Evolutionary conservation across 2,888 invertebrate species (phyloP), one percentile per base, ranked within the genome.

Genomic region (Agrotis puta): DNA sequence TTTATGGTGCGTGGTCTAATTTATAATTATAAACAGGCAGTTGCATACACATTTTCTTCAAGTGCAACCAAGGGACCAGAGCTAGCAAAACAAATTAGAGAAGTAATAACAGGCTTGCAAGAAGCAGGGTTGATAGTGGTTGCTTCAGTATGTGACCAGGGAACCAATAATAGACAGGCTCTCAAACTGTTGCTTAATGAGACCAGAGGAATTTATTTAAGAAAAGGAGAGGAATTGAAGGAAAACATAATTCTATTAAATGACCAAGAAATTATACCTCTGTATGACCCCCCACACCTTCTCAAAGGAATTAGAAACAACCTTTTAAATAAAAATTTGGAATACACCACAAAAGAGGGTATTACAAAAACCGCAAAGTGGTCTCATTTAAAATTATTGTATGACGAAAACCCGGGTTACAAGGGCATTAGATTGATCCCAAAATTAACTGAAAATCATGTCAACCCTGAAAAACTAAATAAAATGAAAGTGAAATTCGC

Each of bases 401-500:
- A n/a, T n/a, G n/a, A n/a, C n/a, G n/a, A n/a, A 86, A 80, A 85
- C 53, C 81, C 81, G 0, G 73, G 74, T 5, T 85, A 86, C 14
- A 76, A 84, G 56, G 85, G 83, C 2, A 24, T 84, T 33, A 70
- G 79, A 65, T 56, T 87, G 11, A 64, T 87, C 5, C 79, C 74
- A 16, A 88, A 87, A 59, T 45, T 88, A 54, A 83, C 85, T 0
- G 85, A 85, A 27, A 51, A 58, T 22, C 88, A 87, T 22, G 66
- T 81, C 0, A 50, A 74, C n/a, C 77, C 76, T 14, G 57, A 77
- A 14, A 85, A 85, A 79, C 64, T 85, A 0, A 70, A 78, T 0
- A 78, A 64, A 67, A 85, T 85, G 81, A 86, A 85, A 56, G 84
- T 86, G 0, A 86, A 86, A 79, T 81, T 65, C 48, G 87, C 85